Evolutionary conservation across 2,888 invertebrate genomes (phyloP).

Genomic region (Tineola bisselliella): DNA sequence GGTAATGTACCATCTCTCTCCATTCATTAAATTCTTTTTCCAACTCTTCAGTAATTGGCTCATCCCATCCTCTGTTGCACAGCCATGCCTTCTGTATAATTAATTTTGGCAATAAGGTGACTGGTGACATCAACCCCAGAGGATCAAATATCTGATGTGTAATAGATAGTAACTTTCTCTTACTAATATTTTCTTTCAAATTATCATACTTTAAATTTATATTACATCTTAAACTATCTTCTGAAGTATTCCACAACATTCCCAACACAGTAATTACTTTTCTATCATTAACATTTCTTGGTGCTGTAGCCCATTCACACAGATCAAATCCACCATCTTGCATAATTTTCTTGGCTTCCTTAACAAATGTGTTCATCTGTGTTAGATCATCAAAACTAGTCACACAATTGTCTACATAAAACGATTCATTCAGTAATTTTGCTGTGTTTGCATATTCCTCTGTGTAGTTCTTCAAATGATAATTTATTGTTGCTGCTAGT

Average conservation of each 20-base stretch:
- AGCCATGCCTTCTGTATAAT: slow-evolving; percentile 17
- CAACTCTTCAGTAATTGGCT: background rate
- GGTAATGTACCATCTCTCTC: background rate
- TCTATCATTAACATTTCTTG: slow-evolving; percentile 1
- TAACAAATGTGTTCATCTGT: slow-evolving; percentile 15
- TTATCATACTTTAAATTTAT: background rate
- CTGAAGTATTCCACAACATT: slow-evolving; percentile 15
- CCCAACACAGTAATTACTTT: no score
- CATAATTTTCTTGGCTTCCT: slow-evolving; percentile 16
- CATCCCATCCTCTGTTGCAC: slow-evolving; percentile 16
- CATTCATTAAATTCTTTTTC: background rate
- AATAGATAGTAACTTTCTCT: slow-evolving; percentile 15
- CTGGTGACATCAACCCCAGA: slow-evolving; percentile 16
- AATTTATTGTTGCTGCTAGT: slow-evolving; percentile 13
- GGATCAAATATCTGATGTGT: slow-evolving; percentile 18
- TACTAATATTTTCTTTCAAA: slow-evolving; percentile 14
- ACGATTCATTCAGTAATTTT: slow-evolving; percentile 14
- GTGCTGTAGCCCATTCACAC: slow-evolving; percentile 15
- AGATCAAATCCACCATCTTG: slow-evolving; percentile 16
- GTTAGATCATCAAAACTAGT: slow-evolving; percentile 15
- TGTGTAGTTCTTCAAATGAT: slow-evolving; percentile 11
- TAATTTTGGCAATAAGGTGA: slow-evolving; percentile 17
- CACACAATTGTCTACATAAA: slow-evolving; percentile 19
- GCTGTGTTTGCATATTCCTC: slow-evolving; percentile 10
- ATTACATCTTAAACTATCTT: slow-evolving; percentile 14